Evolutionary conservation across 2,888 invertebrate species (phyloP), one percentile per base, ranked within the genome.

Genomic region (Nomada goodeniana): DNA sequence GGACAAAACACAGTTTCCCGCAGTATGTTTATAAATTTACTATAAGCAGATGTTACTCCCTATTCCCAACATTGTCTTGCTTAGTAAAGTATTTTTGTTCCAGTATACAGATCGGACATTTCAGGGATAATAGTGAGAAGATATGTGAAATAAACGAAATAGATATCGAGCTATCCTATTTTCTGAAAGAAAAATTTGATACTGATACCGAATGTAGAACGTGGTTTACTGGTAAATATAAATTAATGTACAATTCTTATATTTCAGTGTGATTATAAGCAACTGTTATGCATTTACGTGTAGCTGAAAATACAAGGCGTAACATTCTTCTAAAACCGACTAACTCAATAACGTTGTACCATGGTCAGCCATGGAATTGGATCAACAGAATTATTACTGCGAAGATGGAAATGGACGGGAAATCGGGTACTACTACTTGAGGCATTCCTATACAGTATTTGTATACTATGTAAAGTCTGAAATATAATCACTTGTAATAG

Each of bases 41-140:
- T 11, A n/a, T 15, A 44, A 20, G 57, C 13, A 0, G 0, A 4
- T 47, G 2, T 29, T n/a, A 36, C 47, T 36, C 36, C 36, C 36
- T 29, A 9, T 15, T 26, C 2, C 3, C 47, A 65, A 36, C 9
- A 11, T 29, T 18, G 2, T 11, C 20, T 26, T 29, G n/a, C 20
- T 42, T 20, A 23, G 13, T 2, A 10, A 53, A 36, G 29, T n/a
- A 59, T 36, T 47, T 47, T 57, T 47, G 68, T 85, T 89, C 52
- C 90, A 96, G 96, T 77, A 94, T 95, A 64, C 94, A 95, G 83
- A 95, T 94, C 69, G 96, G 96, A 0, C 94, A 93, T 72, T 94
- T 96, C 2, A 93, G 95, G 69, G 92, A 94, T 20, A 95, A 95
- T 0, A 93, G 94, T 86, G 95, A 91, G 59, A 86, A 89, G 1